Evolutionary conservation across 1,140 invertebrate species (phyloP).

Genomic region (Atta colombica): DNA sequence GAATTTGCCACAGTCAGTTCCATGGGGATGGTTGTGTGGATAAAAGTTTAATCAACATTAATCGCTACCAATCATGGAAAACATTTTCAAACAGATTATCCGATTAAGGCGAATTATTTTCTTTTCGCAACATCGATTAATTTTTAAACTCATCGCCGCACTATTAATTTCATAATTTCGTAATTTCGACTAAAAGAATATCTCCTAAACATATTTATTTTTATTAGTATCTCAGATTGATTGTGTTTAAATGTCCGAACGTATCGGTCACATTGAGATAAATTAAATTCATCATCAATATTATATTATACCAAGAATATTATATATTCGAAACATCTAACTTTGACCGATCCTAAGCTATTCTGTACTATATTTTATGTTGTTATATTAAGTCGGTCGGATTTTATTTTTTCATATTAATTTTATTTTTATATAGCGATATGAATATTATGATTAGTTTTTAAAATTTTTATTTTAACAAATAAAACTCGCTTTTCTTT

Average conservation of each 20-base stretch:
- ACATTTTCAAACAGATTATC: not conserved
- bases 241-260: too few species aligned
- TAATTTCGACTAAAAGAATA: not conserved
- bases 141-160: not conserved
- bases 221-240: too few species aligned
- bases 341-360: too few species aligned
- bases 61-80: not conserved
- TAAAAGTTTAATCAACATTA: conserved; percentile 51
- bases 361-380: too few species aligned
- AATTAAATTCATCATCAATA: too few species aligned
- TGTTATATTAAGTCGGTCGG: too few species aligned
- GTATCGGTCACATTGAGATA: too few species aligned
- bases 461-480: conserved; percentile 12
- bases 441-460: not conserved
- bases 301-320: too few species aligned
- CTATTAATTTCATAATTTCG: not conserved
- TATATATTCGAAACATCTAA: too few species aligned
- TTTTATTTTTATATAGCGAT: not conserved
- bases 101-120: not conserved
- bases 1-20: not conserved
- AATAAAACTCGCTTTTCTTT: not conserved
- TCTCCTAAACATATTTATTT: not conserved
- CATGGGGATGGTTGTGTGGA: not conserved
- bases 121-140: not conserved
- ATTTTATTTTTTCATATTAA: not conserved